These are phyloP conservation scores for Ploceus nigricollis DNA, from an alignment of 2,113 vertebrate species.

Conservation along the genomic window DNA sequence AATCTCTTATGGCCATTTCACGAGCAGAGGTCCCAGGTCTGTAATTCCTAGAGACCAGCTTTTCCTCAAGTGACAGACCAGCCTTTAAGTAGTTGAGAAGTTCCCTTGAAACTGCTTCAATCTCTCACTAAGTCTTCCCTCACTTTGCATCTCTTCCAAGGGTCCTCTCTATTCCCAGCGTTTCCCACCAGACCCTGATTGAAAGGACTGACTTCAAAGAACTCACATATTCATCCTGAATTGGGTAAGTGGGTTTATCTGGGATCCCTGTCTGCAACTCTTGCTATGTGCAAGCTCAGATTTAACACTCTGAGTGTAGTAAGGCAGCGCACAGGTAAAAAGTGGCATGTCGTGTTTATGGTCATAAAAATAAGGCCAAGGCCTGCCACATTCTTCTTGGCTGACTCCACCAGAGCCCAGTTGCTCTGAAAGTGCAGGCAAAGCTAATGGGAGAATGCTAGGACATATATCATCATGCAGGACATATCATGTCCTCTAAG, in stretches of 20 bases:
- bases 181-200: neutral
- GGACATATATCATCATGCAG: neutral
- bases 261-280: neutral
- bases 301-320: neutral
- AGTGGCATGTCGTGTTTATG: accelerated
- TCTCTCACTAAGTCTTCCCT: neutral
- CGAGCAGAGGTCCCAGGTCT: neutral
- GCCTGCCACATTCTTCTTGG: neutral
- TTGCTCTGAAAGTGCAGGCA: accelerated
- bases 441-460: neutral
- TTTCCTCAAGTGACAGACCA: neutral
- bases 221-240: neutral
- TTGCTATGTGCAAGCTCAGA: neutral
- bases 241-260: neutral
- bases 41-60: neutral
- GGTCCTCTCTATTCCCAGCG: neutral
- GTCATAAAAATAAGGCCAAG: neutral
- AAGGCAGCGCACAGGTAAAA: neutral
- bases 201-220: neutral
- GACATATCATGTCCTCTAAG: neutral
- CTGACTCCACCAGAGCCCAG: neutral
- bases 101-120: neutral
- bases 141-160: neutral
- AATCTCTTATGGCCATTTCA: neutral
- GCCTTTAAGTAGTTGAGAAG: neutral